Evolutionary conservation across 1,140 invertebrate species (phyloP).

Genomic region (Cyclargus thomasi): DNA sequence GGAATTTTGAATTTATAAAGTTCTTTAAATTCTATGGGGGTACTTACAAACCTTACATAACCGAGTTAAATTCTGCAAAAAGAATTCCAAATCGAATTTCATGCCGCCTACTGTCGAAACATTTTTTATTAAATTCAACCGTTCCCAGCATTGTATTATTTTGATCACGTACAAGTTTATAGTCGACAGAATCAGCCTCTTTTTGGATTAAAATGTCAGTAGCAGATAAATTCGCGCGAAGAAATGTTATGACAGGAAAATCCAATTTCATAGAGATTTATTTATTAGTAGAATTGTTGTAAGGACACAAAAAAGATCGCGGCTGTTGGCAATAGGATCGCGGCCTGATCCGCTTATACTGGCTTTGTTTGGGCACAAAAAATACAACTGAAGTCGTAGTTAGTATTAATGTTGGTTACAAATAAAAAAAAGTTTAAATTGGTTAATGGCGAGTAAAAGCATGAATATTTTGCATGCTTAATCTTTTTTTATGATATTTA

Average conservation of each 20-base stretch:
- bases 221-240: conserved; percentile 49
- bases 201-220: conserved; percentile 59
- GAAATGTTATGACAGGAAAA: conserved; percentile 23
- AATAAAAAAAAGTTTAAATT: background rate
- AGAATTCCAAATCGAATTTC: conserved; percentile 4
- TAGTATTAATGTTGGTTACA: background rate
- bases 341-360: background rate
- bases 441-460: background rate
- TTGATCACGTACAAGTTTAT: conserved; percentile 53
- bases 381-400: background rate
- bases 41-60: background rate
- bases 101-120: conserved; percentile 15
- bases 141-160: conserved; percentile 40
- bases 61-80: background rate
- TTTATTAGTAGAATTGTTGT: conserved; percentile 13
- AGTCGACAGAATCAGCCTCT: conserved; percentile 42
- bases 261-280: conserved; percentile 11
- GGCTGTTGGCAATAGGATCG: conserved; percentile 7
- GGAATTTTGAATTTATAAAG: background rate
- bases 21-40: background rate
- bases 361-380: conserved; percentile 10
- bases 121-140: conserved; percentile 27
- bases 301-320: background rate
- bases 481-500: no score
- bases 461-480: background rate